Conservation (phyloP, 2,888 invertebrate genomes). For the Sympetrum striolatum region DNA sequence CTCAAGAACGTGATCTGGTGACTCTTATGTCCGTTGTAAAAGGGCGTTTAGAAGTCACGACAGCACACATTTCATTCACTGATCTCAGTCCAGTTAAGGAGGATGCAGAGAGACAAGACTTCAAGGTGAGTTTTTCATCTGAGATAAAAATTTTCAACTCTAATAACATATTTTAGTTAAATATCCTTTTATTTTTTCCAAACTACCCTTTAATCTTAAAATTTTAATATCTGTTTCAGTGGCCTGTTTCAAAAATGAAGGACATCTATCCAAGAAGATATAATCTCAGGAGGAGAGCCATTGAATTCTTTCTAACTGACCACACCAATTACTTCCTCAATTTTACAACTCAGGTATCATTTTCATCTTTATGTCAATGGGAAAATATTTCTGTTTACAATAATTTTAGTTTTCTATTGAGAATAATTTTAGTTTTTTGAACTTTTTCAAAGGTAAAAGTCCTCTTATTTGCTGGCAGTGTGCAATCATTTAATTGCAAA, state of each 20-base stretch:
- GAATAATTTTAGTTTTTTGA: no score
- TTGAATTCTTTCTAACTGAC: slow-evolving; percentile 70
- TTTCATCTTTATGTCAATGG: not conserved
- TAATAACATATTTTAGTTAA: not conserved
- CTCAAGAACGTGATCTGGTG: slow-evolving; percentile 69
- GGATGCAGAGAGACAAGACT: slow-evolving; percentile 62
- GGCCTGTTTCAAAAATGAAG: slow-evolving; percentile 64
- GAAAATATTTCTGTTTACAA: no score
- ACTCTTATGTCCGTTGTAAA: slow-evolving; percentile 67
- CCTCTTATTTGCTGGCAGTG: no score
- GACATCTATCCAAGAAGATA: slow-evolving; percentile 70
- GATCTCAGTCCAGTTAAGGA: slow-evolving; percentile 65
- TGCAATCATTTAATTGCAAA: no score
- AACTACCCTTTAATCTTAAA: not conserved
- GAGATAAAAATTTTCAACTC: not conserved
- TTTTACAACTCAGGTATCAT: slow-evolving; percentile 66
- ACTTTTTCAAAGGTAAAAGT: no score
- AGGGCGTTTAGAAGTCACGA: slow-evolving; percentile 69
- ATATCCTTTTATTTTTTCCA: not conserved
- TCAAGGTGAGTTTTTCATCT: slow-evolving; percentile 55
- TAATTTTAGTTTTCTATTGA: no score
- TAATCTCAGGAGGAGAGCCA: slow-evolving; percentile 69
- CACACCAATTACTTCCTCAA: slow-evolving; percentile 72
- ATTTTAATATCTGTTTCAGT: slow-evolving; percentile 57
- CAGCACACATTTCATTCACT: slow-evolving; percentile 66